phyloP scores from a whole-genome alignment of 2,797 vertebrate species.

The Masticophis lateralis region DNA sequence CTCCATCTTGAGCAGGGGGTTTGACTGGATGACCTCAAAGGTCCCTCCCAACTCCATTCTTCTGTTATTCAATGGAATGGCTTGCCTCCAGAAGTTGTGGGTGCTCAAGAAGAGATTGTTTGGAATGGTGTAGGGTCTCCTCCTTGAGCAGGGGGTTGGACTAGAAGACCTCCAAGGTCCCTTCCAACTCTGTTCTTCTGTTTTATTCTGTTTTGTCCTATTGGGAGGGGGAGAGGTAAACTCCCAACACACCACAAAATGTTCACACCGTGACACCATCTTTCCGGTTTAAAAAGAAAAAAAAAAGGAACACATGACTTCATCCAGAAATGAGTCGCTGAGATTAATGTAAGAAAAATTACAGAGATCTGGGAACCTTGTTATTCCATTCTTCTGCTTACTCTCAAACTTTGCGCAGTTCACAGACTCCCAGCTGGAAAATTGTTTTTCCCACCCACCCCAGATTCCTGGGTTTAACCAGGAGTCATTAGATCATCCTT shows the following conservation, averaged over 20 bases:
- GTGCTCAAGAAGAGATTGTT: no score
- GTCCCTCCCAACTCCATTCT: background rate
- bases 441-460: no score
- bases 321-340: conserved; percentile 49
- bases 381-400: background rate
- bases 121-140: no score
- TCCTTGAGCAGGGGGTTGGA: background rate
- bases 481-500: background rate
- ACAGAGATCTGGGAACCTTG: background rate
- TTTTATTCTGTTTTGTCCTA: background rate
- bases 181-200: background rate
- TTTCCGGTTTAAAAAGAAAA: conserved; percentile 35
- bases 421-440: background rate
- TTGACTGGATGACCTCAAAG: background rate
- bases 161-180: background rate
- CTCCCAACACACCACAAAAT: conserved; percentile 11
- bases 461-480: background rate
- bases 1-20: no score
- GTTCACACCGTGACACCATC: conserved; percentile 52
- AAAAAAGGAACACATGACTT: conserved; percentile 42
- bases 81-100: no score
- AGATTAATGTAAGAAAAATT: background rate
- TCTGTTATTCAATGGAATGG: background rate
- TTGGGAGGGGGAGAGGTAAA: background rate
- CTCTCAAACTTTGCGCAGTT: background rate